Evolutionary conservation across 2,113 vertebrate species (phyloP).

Genomic region (Leucoraja erinaceus): DNA sequence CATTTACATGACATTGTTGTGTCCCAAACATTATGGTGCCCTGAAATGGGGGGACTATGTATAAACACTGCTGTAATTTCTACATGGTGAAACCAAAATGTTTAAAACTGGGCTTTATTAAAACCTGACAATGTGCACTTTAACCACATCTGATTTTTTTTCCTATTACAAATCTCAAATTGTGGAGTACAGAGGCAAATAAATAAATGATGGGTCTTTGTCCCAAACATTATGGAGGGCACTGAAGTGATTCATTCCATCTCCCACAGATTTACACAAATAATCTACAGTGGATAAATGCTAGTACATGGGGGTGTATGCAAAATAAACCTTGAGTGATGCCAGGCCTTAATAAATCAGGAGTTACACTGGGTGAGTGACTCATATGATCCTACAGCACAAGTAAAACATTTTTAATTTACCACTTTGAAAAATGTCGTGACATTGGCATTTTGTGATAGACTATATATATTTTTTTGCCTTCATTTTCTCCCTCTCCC

Average conservation of each 20-base stretch:
- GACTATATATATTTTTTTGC: background rate
- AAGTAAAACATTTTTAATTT: background rate
- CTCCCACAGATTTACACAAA: conserved; percentile 15
- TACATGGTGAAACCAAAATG: no score
- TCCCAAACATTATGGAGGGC: no score
- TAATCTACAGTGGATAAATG: conserved; percentile 25
- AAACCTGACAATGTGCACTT: no score
- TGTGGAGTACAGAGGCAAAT: no score
- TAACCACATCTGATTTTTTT: no score
- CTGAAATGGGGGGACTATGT: no score
- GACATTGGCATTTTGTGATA: background rate
- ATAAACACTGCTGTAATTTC: no score
- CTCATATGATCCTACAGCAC: conserved; percentile 28
- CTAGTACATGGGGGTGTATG: conserved; percentile 19
- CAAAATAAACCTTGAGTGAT: conserved; percentile 3
- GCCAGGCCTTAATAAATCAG: background rate
- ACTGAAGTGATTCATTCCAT: background rate
- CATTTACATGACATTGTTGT: no score
- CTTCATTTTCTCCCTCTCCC: background rate
- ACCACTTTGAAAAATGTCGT: background rate
- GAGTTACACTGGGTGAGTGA: background rate
- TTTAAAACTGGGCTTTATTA: no score
- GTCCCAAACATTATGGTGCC: no score
- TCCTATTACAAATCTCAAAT: no score
- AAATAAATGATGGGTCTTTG: no score